A percentile compares a stretch with the other conserved stretches of the same genome.
phyloP scores from a whole-genome alignment of 2,888 invertebrate genomes.

The Drosophila parthenogenetica region DNA sequence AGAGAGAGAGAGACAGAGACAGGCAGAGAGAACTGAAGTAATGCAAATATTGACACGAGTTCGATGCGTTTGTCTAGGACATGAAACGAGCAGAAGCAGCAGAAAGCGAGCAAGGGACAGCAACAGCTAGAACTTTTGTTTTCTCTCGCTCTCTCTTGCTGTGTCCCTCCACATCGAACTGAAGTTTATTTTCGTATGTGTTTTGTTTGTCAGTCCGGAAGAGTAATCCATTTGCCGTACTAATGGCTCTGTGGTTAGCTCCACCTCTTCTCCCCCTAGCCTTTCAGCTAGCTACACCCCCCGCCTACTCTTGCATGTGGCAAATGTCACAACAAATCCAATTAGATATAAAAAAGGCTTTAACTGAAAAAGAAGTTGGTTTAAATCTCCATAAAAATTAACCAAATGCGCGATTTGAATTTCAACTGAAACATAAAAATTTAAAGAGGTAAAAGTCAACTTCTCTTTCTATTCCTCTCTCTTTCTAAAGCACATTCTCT shows the following conservation, averaged over 20 bases:
- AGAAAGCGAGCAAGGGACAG: not conserved
- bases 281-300: not conserved
- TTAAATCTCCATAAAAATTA: conserved; percentile 43
- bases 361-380: conserved; percentile 5
- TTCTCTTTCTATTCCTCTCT: not conserved
- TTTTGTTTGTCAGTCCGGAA: conserved; percentile 45
- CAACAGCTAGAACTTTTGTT: not conserved
- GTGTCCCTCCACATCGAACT: not conserved
- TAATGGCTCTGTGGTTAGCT: conserved; percentile 69
- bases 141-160: conserved; percentile 5
- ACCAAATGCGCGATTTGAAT: conserved; percentile 41
- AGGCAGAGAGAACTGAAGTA: conserved; percentile 57
- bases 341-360: conserved; percentile 53
- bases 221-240: conserved; percentile 56
- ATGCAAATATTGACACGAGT: conserved; percentile 76
- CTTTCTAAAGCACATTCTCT: not conserved
- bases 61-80: conserved; percentile 63
- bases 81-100: conserved; percentile 25
- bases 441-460: not conserved
- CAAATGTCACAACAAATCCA: conserved; percentile 48
- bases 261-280: not conserved
- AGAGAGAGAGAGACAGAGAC: conserved; percentile 1
- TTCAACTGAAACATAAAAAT: conserved; percentile 39
- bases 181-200: conserved; percentile 30
- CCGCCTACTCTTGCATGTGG: conserved; percentile 4